Percentiles rank a stretch among this genome's conserved stretches.
Conservation (phyloP, 2,113 vertebrate genomes). For the Myotis yumanensis region DNA sequence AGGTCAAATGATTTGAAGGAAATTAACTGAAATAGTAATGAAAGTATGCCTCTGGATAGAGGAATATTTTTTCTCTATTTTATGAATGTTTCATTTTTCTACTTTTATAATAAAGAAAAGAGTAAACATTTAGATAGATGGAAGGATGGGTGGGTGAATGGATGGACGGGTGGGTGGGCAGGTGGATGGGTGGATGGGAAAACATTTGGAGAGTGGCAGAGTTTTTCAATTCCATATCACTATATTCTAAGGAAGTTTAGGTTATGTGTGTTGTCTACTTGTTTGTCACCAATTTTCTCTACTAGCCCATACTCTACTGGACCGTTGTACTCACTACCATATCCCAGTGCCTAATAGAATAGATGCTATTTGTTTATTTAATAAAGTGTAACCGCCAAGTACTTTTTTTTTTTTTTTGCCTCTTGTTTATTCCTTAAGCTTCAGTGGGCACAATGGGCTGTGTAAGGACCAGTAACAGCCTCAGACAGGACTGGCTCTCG, state of each 20-base stretch:
- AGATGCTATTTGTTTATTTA: neutral
- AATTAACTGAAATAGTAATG: conserved; percentile 1
- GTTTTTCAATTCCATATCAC: neutral
- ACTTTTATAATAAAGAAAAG: neutral
- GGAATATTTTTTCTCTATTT: neutral
- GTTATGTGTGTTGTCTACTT: neutral
- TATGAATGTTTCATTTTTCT: neutral
- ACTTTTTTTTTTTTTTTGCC: neutral
- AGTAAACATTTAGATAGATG: neutral
- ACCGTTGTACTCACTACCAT: neutral
- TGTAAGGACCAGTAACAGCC: neutral
- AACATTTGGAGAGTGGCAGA: neutral
- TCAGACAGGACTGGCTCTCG: neutral
- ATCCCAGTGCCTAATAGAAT: neutral
- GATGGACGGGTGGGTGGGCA: no score
- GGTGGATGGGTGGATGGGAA: neutral
- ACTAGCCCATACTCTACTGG: neutral
- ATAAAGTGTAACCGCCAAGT: neutral
- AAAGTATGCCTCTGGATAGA: neutral
- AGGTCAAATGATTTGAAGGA: neutral
- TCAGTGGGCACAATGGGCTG: neutral
- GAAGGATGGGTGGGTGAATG: neutral
- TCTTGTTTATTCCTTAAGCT: neutral
- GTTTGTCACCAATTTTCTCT: neutral
- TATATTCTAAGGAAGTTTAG: neutral